Evolutionary conservation across 2,113 vertebrate species (phyloP), one percentile per base, ranked within the genome.

Genomic region (Ariopsis seemanni): DNA sequence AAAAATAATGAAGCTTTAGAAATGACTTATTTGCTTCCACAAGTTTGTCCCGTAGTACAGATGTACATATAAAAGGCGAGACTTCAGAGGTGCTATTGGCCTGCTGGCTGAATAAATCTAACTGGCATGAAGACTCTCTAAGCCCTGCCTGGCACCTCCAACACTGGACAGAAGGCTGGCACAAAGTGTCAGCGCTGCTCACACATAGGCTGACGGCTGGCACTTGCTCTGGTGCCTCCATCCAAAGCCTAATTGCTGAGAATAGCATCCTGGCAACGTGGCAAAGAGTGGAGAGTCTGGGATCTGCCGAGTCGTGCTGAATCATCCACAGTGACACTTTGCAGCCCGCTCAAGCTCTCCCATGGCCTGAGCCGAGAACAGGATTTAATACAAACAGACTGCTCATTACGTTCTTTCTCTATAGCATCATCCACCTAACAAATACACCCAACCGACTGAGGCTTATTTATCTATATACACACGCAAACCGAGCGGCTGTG

Each of bases 211-310:
- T 82, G 87, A 74, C 89, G 84, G 85, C 90, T 91, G 93, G 90
- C 87, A 22, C 75, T 63, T 34, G 58, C 83, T 71, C 30, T 86
- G 63, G 57, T 57, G 53, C 65, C 84, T 83, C 62, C 30, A 85
- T 93, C 93, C 93, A 95, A 93, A 91, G 88, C 84, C 82, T 93
- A 95, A 94, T 91, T 90, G 92, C 89, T 90, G 90, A 92, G 92
- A 93, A 93, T 91, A 93, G 93, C 92, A 85, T 89, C 88, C 92
- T 91, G 92, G 89, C 87, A 74, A 22, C 65, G 81, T 82, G 7
- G 30, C 27, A 48, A 82, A 48, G 57, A 53, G 10, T 53, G 63
- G 72, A 60, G 72, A 77, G 86, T 62, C 65, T 62, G 83, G 57
- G 87, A 79, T 34, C 27, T 72, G 86, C 88, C 89, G 88, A 86